Evolutionary conservation across 1,140 invertebrate genomes (phyloP).

Genomic region (Listronotus bonariensis): DNA sequence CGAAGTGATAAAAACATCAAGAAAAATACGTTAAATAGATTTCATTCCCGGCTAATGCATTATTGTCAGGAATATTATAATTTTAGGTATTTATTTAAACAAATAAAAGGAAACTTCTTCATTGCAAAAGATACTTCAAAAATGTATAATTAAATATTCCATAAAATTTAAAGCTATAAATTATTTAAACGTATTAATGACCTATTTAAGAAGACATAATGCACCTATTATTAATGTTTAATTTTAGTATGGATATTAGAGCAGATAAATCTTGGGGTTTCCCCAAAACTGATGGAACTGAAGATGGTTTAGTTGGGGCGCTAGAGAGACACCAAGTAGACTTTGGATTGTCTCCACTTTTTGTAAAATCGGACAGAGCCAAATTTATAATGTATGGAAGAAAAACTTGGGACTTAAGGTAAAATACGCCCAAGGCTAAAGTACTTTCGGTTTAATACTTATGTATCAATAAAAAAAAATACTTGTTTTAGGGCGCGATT

Average conservation of each 20-base stretch:
- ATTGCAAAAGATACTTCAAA: too few species aligned
- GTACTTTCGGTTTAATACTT: constrained; percentile 3
- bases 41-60: constrained; percentile 63
- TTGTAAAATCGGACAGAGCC: constrained; percentile 62
- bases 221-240: not conserved
- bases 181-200: not conserved
- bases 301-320: constrained; percentile 69
- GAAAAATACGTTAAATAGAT: constrained; percentile 66
- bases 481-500: constrained; percentile 60
- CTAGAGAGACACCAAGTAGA: constrained; percentile 63
- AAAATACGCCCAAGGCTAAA: too few species aligned
- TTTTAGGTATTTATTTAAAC: constrained; percentile 63
- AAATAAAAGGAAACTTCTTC: too few species aligned
- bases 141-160: too few species aligned
- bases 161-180: too few species aligned
- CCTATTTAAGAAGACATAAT: not conserved
- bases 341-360: constrained; percentile 64
- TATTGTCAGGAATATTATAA: constrained; percentile 66
- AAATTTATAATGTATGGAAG: constrained; percentile 64
- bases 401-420: constrained; percentile 64
- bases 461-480: not conserved
- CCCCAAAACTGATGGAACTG: constrained; percentile 62
- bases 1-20: constrained; percentile 57
- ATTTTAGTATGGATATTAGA: constrained; percentile 59
- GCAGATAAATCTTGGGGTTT: constrained; percentile 68